These are phyloP conservation scores for Rhaphigaster nebulosa DNA, from an alignment of 2,888 invertebrate genomes.

Conservation along the genomic window DNA sequence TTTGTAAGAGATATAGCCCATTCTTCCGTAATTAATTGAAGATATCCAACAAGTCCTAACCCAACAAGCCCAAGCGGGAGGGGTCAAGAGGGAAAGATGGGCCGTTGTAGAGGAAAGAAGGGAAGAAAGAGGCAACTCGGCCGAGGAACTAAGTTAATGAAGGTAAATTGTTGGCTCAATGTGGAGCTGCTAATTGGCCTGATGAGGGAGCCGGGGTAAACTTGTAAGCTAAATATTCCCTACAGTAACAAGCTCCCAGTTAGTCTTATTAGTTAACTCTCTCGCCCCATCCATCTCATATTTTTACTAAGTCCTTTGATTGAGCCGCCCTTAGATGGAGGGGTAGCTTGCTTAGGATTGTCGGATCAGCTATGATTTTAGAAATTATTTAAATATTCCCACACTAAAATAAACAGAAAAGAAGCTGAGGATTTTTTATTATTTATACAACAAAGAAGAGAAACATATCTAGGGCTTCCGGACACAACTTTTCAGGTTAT, in stretches of 20 bases:
- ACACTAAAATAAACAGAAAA: too few species aligned
- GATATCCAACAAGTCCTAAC: not conserved
- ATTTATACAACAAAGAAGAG: too few species aligned
- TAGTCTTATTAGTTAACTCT: constrained; percentile 52
- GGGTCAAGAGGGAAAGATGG: not conserved
- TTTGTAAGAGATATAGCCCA: not conserved
- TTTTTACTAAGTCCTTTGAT: not conserved
- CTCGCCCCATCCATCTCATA: not conserved
- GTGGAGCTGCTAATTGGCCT: constrained; percentile 50
- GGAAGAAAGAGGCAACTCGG: not conserved
- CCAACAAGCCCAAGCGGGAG: not conserved
- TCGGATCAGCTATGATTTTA: not conserved
- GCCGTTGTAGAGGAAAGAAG: not conserved
- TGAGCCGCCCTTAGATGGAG: not conserved
- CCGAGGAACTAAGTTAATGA: constrained; percentile 52
- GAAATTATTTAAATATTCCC: too few species aligned
- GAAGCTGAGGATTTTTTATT: too few species aligned
- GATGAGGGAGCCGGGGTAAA: constrained; percentile 51
- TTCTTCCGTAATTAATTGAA: not conserved
- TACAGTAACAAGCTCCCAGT: constrained; percentile 40
- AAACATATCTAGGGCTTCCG: too few species aligned
- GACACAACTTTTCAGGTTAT: too few species aligned
- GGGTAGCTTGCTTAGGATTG: not conserved
- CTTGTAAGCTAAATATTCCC: constrained; percentile 56
- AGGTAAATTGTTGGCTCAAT: constrained; percentile 57